Conservation (phyloP, 2,113 vertebrate genomes). For the Actinemys pallida region DNA sequence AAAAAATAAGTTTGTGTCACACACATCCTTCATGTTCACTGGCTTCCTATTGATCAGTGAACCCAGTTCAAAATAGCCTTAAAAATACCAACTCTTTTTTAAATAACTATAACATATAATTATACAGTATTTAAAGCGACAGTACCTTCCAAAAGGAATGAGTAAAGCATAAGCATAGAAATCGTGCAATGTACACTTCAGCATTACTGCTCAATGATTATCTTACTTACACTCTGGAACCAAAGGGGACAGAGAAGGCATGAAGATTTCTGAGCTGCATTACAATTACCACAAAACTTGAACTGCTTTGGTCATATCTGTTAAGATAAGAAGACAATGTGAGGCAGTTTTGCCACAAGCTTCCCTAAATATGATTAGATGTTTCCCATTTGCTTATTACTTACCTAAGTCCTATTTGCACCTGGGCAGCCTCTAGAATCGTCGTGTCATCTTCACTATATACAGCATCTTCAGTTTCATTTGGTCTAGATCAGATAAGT, state of each 20-base stretch:
- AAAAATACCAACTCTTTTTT: background rate
- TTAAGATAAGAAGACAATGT: slow-evolving; percentile 45
- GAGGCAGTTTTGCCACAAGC: background rate
- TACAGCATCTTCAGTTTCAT: slow-evolving; percentile 77
- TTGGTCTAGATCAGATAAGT: slow-evolving; percentile 72
- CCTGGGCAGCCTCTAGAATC: slow-evolving; percentile 78
- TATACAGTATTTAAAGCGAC: background rate
- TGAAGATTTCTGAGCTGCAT: slow-evolving; percentile 79
- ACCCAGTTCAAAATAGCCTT: background rate
- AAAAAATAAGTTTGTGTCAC: background rate
- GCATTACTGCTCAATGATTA: background rate
- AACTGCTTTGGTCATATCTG: slow-evolving; percentile 81
- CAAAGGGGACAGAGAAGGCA: slow-evolving; percentile 72
- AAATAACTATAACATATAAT: background rate
- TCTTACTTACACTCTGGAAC: slow-evolving; percentile 86
- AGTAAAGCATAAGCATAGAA: background rate
- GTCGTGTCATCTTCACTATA: slow-evolving; percentile 79
- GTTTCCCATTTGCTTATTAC: background rate
- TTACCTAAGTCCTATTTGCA: slow-evolving; percentile 86
- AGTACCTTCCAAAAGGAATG: background rate
- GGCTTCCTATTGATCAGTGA: background rate
- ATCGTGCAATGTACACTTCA: background rate
- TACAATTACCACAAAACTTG: slow-evolving; percentile 83
- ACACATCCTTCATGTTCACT: background rate
- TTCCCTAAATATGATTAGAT: background rate